A percentile compares a stretch with the other conserved stretches of the same genome.
These are phyloP conservation scores for Thecocarcelia acutangulata DNA, from an alignment of 2,888 invertebrate genomes.

Conservation along the genomic window DNA sequence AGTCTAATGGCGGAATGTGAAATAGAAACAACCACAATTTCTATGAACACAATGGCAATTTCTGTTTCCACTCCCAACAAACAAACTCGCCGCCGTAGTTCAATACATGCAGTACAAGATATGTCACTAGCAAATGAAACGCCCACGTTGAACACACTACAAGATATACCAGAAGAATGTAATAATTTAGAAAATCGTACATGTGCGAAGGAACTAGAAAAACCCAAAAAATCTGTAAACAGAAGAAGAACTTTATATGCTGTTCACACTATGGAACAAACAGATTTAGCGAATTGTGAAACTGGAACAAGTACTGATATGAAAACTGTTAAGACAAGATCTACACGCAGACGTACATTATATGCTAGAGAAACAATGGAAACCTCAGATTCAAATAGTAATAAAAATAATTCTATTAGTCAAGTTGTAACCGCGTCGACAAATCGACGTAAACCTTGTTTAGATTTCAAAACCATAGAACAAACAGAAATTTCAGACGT, in stretches of 20 bases:
- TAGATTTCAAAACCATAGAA: slow-evolving; percentile 47
- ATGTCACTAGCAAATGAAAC: slow-evolving; percentile 54
- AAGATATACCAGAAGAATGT: slow-evolving; percentile 64
- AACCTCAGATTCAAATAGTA: slow-evolving; percentile 29
- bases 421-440: slow-evolving; percentile 6
- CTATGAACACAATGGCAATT: slow-evolving; percentile 38
- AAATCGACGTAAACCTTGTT: slow-evolving; percentile 46
- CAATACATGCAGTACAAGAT: slow-evolving; percentile 64
- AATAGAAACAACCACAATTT: slow-evolving; percentile 43
- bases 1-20: slow-evolving; percentile 46
- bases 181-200: background rate
- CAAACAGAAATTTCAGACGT: background rate
- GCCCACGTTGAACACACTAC: slow-evolving; percentile 17
- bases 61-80: slow-evolving; percentile 20
- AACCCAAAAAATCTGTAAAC: slow-evolving; percentile 8
- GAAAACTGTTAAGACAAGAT: slow-evolving; percentile 34
- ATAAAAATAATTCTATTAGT: background rate
- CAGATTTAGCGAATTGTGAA: slow-evolving; percentile 15
- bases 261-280: slow-evolving; percentile 68
- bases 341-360: slow-evolving; percentile 67
- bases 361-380: slow-evolving; percentile 68
- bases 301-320: slow-evolving; percentile 31
- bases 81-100: slow-evolving; percentile 72
- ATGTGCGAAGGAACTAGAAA: background rate
- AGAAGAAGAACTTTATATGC: slow-evolving; percentile 69